Conservation (phyloP, 2,888 invertebrate genomes). For the Siphlonurus alternatus region DNA sequence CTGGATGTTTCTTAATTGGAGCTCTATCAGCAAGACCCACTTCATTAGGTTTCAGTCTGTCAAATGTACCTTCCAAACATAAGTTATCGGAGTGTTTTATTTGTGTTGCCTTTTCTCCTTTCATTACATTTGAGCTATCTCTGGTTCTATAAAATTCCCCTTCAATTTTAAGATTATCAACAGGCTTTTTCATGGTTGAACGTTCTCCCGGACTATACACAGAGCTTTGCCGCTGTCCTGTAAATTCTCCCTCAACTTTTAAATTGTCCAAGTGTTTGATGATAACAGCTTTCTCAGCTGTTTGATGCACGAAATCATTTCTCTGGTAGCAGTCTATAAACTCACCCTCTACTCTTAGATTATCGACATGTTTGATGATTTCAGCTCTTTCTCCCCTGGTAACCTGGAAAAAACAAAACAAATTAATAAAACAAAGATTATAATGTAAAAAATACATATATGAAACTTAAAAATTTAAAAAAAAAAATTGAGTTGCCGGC, state of each 20-base stretch:
- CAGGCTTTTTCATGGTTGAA: slow-evolving; percentile 12
- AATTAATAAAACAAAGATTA: slow-evolving; percentile 4
- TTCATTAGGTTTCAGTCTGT: slow-evolving; percentile 16
- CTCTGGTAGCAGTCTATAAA: too few relatives aligned
- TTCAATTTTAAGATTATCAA: slow-evolving; percentile 27
- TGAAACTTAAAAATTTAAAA: too few relatives aligned
- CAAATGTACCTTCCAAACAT: slow-evolving; percentile 28
- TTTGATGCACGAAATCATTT: too few relatives aligned
- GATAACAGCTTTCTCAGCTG: slow-evolving; percentile 41
- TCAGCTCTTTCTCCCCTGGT: slow-evolving; percentile 15
- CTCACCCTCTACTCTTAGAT: slow-evolving; percentile 17
- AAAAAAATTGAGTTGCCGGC: too few relatives aligned
- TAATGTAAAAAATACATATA: too few relatives aligned
- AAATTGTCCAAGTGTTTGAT: slow-evolving; percentile 45
- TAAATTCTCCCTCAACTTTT: slow-evolving; percentile 28
- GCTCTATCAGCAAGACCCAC: slow-evolving; percentile 6
- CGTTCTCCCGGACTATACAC: too few relatives aligned
- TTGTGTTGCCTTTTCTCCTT: slow-evolving; percentile 10
- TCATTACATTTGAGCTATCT: background rate
- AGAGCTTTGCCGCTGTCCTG: too few relatives aligned
- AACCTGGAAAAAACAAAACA: slow-evolving; percentile 19
- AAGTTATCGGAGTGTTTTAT: slow-evolving; percentile 21
- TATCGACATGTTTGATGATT: slow-evolving; percentile 23
- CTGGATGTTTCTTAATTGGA: slow-evolving; percentile 15
- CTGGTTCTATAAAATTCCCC: slow-evolving; percentile 21